These are phyloP conservation scores for Myotis pilosus DNA, from an alignment of 2,797 vertebrate genomes.

Conservation along the genomic window DNA sequence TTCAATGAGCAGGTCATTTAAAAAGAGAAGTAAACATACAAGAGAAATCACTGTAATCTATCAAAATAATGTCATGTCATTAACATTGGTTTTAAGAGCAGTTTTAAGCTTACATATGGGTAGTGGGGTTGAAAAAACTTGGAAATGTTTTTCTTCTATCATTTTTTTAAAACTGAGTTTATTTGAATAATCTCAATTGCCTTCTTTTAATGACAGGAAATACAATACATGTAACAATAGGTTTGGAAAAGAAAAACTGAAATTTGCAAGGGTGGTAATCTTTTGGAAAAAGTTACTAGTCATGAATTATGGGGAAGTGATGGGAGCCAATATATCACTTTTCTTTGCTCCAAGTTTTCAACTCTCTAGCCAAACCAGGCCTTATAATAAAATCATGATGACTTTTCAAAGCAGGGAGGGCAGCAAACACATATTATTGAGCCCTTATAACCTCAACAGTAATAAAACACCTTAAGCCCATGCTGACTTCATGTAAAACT, in stretches of 20 bases:
- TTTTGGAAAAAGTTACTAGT: slow-evolving; percentile 64
- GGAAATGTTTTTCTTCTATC: background rate
- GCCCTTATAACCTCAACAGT: background rate
- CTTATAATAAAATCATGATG: slow-evolving; percentile 51
- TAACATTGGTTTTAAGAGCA: background rate
- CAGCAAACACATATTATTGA: background rate
- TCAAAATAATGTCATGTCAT: background rate
- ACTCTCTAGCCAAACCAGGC: background rate
- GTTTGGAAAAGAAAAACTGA: slow-evolving; percentile 31
- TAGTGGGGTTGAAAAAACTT: background rate
- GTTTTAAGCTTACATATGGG: background rate
- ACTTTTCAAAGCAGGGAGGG: background rate
- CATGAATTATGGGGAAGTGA: slow-evolving; percentile 24
- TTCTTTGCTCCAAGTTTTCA: slow-evolving; percentile 28
- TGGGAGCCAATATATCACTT: background rate
- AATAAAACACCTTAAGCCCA: background rate
- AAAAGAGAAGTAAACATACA: slow-evolving; percentile 1
- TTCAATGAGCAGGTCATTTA: background rate
- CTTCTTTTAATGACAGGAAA: slow-evolving; percentile 53
- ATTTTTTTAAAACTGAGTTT: background rate
- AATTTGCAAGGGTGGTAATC: slow-evolving; percentile 5
- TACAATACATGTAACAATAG: slow-evolving; percentile 17
- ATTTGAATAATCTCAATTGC: background rate
- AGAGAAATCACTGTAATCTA: background rate
- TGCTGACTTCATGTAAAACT: background rate